These are phyloP conservation scores for Portevinia maculata DNA, from an alignment of 2,888 invertebrate species.

Conservation along the genomic window DNA sequence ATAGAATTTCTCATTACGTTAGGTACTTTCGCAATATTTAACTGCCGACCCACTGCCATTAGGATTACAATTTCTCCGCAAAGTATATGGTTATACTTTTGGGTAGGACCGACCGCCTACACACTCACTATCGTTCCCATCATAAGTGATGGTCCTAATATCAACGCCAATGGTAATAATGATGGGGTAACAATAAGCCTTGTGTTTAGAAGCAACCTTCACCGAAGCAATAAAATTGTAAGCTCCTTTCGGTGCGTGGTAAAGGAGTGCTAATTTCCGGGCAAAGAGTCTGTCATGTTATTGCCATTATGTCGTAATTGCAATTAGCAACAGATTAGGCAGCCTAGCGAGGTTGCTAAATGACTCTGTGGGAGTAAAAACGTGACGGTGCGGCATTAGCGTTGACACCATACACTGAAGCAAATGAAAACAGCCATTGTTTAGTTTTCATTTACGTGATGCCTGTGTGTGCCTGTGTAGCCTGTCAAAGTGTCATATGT, in stretches of 20 bases:
- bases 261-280: conserved; percentile 13
- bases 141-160: conserved; percentile 67
- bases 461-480: conserved; percentile 3
- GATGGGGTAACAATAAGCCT: conserved; percentile 65
- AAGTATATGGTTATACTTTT: conserved; percentile 35
- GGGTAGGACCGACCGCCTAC: conserved; percentile 40
- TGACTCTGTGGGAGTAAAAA: conserved; percentile 3
- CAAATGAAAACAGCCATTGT: conserved; percentile 11
- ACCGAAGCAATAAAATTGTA: conserved; percentile 63
- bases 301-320: conserved; percentile 56
- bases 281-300: conserved; percentile 38
- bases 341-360: conserved; percentile 23
- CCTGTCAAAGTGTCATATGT: conserved; percentile 63
- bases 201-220: conserved; percentile 58
- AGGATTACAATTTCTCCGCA: conserved; percentile 29
- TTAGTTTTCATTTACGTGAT: conserved; percentile 30
- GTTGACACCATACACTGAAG: conserved; percentile 14
- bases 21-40: conserved; percentile 29
- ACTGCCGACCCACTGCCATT: conserved; percentile 39
- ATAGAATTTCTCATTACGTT: conserved; percentile 42
- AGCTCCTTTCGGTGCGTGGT: conserved; percentile 40
- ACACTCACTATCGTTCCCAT: conserved; percentile 8
- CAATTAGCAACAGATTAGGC: conserved; percentile 60
- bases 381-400: conserved; percentile 40
- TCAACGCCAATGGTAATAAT: conserved; percentile 69